These are phyloP conservation scores for Lordiphosa clarofinis DNA, from an alignment of 1,140 invertebrate species.

Conservation along the genomic window DNA sequence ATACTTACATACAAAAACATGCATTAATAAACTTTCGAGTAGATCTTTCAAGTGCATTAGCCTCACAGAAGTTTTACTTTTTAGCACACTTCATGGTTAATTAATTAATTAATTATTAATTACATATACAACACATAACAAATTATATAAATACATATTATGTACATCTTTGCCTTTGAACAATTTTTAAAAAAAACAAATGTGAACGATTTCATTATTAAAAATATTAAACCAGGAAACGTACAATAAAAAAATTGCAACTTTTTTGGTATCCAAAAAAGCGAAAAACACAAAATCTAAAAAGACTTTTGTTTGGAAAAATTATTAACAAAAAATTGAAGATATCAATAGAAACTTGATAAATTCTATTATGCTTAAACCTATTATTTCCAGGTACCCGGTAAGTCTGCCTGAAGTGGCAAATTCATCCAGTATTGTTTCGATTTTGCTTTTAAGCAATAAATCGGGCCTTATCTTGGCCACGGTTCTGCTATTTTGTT, in stretches of 20 bases:
- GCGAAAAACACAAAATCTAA: slow-evolving; percentile 43
- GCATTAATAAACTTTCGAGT: not conserved
- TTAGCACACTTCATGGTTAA: slow-evolving; percentile 43
- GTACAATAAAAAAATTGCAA: slow-evolving; percentile 67
- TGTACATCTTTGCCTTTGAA: slow-evolving; percentile 69
- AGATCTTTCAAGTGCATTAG: slow-evolving; percentile 24
- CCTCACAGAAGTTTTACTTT: slow-evolving; percentile 40
- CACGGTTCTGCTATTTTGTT: no score
- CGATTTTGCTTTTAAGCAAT: no score
- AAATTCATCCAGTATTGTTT: no score
- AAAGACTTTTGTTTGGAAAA: slow-evolving; percentile 3
- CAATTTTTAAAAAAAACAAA: slow-evolving; percentile 35
- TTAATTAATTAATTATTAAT: slow-evolving; percentile 40
- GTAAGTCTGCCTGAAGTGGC: no score
- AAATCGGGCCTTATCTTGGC: no score
- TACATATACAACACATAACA: slow-evolving; percentile 39
- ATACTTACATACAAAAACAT: slow-evolving; percentile 5
- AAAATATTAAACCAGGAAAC: slow-evolving; percentile 46
- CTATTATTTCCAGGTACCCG: no score
- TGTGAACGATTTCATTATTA: slow-evolving; percentile 61
- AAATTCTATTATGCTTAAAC: no score
- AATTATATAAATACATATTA: slow-evolving; percentile 39
- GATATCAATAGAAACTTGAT: no score
- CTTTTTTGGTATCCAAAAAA: slow-evolving; percentile 73
- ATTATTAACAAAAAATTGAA: no score